Evolutionary conservation across 2,888 invertebrate genomes (phyloP), one percentile per base, ranked within the genome.

Genomic region (Amblyjoppa proteus): DNA sequence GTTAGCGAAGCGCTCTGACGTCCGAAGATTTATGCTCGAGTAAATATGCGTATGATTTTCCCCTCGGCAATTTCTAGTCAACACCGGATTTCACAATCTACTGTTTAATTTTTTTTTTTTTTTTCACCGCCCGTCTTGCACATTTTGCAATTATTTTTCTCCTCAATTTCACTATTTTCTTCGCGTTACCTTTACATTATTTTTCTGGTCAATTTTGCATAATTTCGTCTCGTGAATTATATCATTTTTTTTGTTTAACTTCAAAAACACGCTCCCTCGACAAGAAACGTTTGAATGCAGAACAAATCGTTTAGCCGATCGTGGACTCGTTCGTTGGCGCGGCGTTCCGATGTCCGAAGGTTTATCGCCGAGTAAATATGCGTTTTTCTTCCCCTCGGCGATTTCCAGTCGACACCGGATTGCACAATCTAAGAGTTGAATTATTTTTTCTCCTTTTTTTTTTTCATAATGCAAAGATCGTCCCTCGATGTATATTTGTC

Each of bases 1-100:
- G 70, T 76, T 71, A 76, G 45, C 76, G 70, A 31, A 71, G 64
- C 70, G 70, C 64, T 64, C 64, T 66, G 53, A 9, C 9, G 3
- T 25, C 20, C 20, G 5, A 20, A 4, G 56, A 56, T 56, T 56
- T 56, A 56, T 56, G 5, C 5, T 53, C 56, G 20, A 25, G n/a
- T 6, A 56, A 53, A 20, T 56, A 6, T 20, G 56, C 20, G 9
- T 20, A 34, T 34, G 34, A 34, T 6, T 13, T 20, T 53, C 13
- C 7, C 53, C 53, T 53, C 51, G 28, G n/a, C 20, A 4, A 0
- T n/a, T 20, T 20, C 56, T 25, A 20, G n/a, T 20, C 20, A 20
- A 56, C 56, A 25, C 7, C 56, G 56, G 20, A 20, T 56, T 6
- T 7, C 20, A 9, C 7, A 7, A 6, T 56, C 9, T 25, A n/a